phyloP scores from a whole-genome alignment of 2,113 vertebrate genomes.

The Triplophysa dalaica region DNA sequence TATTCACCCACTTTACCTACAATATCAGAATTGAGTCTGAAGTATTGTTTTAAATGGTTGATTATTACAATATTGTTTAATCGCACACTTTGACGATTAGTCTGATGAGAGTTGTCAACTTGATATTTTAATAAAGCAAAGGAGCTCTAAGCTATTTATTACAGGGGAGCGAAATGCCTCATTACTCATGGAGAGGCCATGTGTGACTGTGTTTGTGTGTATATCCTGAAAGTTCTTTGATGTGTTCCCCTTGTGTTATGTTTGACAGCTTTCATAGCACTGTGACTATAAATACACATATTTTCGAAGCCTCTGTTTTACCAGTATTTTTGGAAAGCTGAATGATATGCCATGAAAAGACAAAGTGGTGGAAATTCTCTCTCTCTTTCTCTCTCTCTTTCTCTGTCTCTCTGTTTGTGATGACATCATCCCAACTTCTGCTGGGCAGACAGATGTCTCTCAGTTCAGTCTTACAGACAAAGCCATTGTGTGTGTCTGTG shows the following conservation, averaged over 20 bases:
- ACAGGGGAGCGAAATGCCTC: conserved; percentile 31
- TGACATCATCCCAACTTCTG: conserved; percentile 50
- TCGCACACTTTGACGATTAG: background rate
- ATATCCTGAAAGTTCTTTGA: conserved; percentile 10
- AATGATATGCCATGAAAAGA: conserved; percentile 5
- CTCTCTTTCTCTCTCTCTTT: background rate
- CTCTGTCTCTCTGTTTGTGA: conserved; percentile 15
- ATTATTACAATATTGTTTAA: background rate
- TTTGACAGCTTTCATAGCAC: conserved; percentile 6
- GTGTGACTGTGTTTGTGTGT: background rate
- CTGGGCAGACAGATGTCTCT: conserved; percentile 49
- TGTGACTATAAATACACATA: conserved; percentile 2
- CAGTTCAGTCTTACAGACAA: conserved; percentile 39
- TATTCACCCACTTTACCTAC: background rate
- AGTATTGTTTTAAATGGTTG: background rate
- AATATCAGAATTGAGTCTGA: background rate
- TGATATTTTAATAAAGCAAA: background rate
- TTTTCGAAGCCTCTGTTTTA: background rate
- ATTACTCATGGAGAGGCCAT: conserved; percentile 17
- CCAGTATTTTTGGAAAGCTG: conserved; percentile 8
- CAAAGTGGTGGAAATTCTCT: conserved; percentile 21
- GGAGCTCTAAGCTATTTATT: background rate
- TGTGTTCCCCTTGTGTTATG: conserved; percentile 20
- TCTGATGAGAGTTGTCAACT: background rate
- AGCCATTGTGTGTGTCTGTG: conserved; percentile 18